Evolutionary conservation across 2,113 vertebrate genomes (phyloP).

Genomic region (Orycteropus afer): DNA sequence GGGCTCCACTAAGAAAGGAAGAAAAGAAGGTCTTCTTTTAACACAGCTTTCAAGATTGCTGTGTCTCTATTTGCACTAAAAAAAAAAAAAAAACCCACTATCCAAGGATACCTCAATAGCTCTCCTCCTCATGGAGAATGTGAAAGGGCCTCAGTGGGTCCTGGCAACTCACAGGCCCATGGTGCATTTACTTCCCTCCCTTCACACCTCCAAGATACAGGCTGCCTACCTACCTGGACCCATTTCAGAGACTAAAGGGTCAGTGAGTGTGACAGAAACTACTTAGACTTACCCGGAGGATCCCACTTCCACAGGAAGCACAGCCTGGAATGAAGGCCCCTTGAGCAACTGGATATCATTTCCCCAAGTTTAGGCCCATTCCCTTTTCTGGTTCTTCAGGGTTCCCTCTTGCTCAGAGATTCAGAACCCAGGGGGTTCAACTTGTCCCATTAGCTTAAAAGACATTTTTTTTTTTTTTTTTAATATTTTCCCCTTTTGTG

Average conservation of each 20-base stretch:
- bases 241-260: background rate
- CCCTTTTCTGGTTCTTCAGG: background rate
- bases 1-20: background rate
- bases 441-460: background rate
- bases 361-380: background rate
- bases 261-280: background rate
- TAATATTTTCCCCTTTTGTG: background rate
- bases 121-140: background rate
- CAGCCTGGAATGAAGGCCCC: background rate
- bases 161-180: background rate
- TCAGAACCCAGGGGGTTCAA: background rate
- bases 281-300: background rate
- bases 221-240: background rate
- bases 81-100: background rate
- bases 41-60: background rate
- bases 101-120: background rate
- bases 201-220: background rate
- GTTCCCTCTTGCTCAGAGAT: background rate
- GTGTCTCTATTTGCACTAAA: background rate
- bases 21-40: background rate
- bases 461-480: background rate
- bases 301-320: rapidly evolving
- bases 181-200: background rate
- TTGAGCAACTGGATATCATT: too few species aligned
- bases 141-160: too few species aligned